These are phyloP conservation scores for Dendrocincla fuliginosa DNA, from an alignment of 2,797 vertebrate genomes.

Conservation along the genomic window DNA sequence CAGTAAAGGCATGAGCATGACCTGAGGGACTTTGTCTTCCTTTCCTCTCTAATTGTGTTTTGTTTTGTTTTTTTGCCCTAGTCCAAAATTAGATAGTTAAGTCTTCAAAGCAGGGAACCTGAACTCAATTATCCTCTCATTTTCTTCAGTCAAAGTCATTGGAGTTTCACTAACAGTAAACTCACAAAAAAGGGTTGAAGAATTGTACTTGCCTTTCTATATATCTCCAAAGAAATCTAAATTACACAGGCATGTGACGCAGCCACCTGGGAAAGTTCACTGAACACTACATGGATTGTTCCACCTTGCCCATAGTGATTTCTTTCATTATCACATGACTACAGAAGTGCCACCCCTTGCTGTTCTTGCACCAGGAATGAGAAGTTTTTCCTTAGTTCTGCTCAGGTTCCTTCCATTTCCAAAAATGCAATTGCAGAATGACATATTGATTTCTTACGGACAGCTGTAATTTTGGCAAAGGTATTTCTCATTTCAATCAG, in stretches of 20 bases:
- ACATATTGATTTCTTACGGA: neutral
- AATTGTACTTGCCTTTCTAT: neutral
- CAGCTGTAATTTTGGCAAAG: neutral
- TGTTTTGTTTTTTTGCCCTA: constrained; percentile 15
- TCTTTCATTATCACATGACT: neutral
- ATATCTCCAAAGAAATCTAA: neutral
- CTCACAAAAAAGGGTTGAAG: neutral
- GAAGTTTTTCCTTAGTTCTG: neutral
- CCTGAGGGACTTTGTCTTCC: constrained; percentile 31
- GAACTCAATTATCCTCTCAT: constrained; percentile 52
- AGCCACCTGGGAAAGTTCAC: neutral
- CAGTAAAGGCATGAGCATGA: constrained; percentile 3
- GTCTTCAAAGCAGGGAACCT: constrained; percentile 45
- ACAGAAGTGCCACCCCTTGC: neutral
- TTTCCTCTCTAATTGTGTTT: constrained; percentile 45
- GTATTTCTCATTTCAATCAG: neutral
- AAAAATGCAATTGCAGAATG: neutral
- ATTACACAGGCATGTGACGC: rapidly evolving
- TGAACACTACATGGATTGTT: neutral
- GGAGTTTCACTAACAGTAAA: neutral
- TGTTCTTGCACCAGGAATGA: neutral
- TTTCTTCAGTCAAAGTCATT: constrained; percentile 34
- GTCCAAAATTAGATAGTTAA: constrained; percentile 41
- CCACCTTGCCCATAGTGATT: neutral
- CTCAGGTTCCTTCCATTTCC: neutral